These are phyloP conservation scores for Manacus vitellinus DNA, from an alignment of 2,113 vertebrate genomes.

Conservation along the genomic window DNA sequence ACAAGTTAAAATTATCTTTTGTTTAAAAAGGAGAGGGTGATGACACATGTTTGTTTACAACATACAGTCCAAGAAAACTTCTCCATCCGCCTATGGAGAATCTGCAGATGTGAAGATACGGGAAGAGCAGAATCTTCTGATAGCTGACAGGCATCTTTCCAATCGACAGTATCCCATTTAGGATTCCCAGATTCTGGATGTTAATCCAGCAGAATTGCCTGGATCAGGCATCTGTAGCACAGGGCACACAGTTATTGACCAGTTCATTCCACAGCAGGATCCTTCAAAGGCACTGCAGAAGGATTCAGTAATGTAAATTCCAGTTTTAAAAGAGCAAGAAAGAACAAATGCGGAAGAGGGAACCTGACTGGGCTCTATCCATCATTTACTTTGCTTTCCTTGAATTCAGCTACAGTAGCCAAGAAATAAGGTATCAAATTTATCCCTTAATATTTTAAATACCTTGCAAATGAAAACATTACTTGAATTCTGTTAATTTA, in stretches of 20 bases:
- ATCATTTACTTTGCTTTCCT: not conserved
- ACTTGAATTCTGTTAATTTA: not conserved
- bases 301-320: conserved; percentile 79
- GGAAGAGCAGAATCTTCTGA: not conserved
- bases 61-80: not conserved
- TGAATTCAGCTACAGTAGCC: not conserved
- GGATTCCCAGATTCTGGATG: not conserved
- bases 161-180: not conserved
- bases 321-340: conserved; percentile 73
- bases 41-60: not conserved
- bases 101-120: not conserved
- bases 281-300: not conserved
- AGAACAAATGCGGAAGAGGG: conserved; percentile 51
- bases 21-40: not conserved
- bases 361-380: not conserved
- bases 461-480: not conserved
- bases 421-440: not conserved
- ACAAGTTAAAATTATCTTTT: conserved; percentile 7
- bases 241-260: not conserved
- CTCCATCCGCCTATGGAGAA: not conserved
- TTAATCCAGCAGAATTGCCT: not conserved
- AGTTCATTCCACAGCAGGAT: not conserved
- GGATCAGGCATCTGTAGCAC: not conserved
- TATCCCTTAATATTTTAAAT: not conserved
- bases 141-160: not conserved